Conservation (phyloP, 2,888 invertebrate species). For the Antheraea assamensis region DNA sequence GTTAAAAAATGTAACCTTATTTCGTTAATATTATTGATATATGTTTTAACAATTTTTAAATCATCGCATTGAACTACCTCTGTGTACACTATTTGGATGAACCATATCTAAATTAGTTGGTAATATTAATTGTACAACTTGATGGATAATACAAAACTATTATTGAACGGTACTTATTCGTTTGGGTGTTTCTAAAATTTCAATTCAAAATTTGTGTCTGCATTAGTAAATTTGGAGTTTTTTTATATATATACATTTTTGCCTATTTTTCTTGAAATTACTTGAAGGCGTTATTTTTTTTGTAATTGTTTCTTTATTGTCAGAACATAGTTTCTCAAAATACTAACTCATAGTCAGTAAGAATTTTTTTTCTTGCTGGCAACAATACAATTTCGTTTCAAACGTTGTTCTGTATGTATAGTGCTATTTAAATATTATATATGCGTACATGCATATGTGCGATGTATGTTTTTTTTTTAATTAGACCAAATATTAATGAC, state of each 20-base stretch:
- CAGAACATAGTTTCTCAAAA: neutral
- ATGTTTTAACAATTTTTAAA: too few relatives aligned
- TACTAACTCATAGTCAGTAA: neutral
- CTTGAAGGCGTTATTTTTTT: neutral
- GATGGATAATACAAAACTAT: constrained; percentile 8
- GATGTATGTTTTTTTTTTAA: constrained; percentile 41
- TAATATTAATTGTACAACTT: constrained; percentile 14
- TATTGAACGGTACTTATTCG: neutral
- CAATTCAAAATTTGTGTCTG: constrained; percentile 1
- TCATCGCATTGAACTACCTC: constrained; percentile 27
- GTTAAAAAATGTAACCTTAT: neutral
- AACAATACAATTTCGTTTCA: constrained; percentile 24
- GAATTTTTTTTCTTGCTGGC: constrained; percentile 22
- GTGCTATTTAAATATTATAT: constrained; percentile 27
- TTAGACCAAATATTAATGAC: constrained; percentile 65
- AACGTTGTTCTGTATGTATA: constrained; percentile 29
- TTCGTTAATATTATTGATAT: neutral
- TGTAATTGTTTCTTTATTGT: neutral
- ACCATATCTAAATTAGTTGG: constrained; percentile 44
- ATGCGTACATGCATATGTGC: constrained; percentile 23
- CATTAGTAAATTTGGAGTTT: neutral
- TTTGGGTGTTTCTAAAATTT: neutral
- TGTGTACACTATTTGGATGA: constrained; percentile 34
- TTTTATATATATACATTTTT: neutral
- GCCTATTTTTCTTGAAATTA: neutral